Conservation (phyloP, 2,888 invertebrate genomes). For the Lucinisca nassula region DNA sequence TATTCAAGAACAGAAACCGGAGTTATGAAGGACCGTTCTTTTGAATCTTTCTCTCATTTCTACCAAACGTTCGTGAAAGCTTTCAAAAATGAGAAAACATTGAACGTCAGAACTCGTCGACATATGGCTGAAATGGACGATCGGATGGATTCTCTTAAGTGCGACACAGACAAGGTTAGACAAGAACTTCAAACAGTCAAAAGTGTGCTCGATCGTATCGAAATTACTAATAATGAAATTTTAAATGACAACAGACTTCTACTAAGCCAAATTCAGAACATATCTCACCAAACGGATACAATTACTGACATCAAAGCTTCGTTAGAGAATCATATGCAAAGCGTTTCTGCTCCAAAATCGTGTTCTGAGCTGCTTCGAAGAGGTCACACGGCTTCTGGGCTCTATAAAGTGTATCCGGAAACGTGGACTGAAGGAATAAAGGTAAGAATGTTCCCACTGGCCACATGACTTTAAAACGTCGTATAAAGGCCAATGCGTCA, state of each 20-base stretch:
- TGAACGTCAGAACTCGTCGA: background rate
- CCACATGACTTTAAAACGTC: too few relatives aligned
- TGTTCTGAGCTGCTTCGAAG: background rate
- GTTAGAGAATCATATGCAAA: background rate
- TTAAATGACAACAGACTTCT: background rate
- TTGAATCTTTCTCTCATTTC: background rate
- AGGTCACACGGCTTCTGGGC: background rate
- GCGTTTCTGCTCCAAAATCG: background rate
- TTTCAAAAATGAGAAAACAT: background rate
- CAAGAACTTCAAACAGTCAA: background rate
- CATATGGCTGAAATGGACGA: background rate
- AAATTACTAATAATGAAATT: background rate
- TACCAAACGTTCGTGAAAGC: background rate
- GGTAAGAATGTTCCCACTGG: too few relatives aligned
- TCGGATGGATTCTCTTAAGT: background rate
- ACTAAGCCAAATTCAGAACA: background rate
- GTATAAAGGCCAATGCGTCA: too few relatives aligned
- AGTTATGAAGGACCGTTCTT: background rate
- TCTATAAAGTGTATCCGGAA: background rate
- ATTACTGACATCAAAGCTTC: background rate
- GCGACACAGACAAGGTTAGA: background rate
- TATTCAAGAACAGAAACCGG: background rate
- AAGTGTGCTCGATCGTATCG: background rate
- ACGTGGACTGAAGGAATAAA: background rate
- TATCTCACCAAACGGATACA: background rate